phyloP scores from a whole-genome alignment of 2,113 vertebrate genomes.

The Leptobrachium leishanense region DNA sequence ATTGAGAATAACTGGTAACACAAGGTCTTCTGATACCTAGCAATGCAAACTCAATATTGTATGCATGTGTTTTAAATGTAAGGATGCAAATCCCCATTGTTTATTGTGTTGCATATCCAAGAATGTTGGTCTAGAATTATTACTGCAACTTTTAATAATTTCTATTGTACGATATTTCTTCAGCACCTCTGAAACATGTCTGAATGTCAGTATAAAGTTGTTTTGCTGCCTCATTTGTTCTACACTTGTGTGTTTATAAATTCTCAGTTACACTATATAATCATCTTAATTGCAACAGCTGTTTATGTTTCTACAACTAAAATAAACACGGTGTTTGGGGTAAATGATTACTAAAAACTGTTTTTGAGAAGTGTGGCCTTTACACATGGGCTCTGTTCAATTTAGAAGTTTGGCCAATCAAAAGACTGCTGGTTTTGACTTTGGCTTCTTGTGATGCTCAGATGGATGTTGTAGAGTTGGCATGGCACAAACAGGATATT shows the following conservation, averaged over 20 bases:
- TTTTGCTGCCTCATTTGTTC: conserved; percentile 5
- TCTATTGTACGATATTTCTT: no score
- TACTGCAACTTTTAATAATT: no score
- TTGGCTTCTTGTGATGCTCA: no score
- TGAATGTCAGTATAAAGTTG: conserved; percentile 39
- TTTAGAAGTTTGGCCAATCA: no score
- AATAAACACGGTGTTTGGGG: conserved; percentile 30
- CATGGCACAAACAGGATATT: no score
- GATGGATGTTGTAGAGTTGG: no score
- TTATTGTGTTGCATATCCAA: no score
- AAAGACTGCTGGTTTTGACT: no score
- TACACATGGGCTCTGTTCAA: no score
- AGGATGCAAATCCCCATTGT: no score
- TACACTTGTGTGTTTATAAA: conserved; percentile 25
- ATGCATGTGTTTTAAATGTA: not conserved
- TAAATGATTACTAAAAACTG: conserved; percentile 15
- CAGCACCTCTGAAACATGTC: conserved; percentile 20
- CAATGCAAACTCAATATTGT: not conserved
- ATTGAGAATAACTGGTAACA: not conserved
- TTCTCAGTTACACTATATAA: not conserved
- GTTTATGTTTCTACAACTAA: conserved; percentile 20
- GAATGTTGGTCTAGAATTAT: no score
- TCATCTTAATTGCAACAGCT: not conserved
- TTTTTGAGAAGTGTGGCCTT: conserved; percentile 14
- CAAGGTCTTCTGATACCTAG: not conserved